Conservation (phyloP, 2,113 vertebrate species). For the Formicarius rufipectus region DNA sequence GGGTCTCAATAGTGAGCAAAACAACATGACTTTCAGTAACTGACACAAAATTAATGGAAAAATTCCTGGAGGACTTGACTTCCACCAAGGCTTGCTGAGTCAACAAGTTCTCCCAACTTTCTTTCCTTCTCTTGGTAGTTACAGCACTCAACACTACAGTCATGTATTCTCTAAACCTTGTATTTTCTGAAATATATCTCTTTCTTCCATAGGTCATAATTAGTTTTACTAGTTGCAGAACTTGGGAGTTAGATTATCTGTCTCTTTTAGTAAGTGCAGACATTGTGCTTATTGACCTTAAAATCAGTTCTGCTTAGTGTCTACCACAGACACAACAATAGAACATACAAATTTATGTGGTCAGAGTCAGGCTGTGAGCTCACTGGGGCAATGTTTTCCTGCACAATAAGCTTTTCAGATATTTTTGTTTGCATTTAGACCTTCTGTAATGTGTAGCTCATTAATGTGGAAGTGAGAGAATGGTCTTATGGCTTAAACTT, state of each 20-base stretch:
- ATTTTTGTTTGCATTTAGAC: constrained; percentile 15
- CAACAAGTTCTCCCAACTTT: neutral
- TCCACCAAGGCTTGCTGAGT: neutral
- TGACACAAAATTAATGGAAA: neutral
- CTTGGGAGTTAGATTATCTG: neutral
- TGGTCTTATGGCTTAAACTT: neutral
- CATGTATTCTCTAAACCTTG: neutral
- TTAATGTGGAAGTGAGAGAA: neutral
- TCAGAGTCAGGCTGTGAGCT: neutral
- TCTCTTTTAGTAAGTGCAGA: neutral
- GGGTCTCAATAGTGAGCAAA: neutral
- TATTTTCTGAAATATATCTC: neutral
- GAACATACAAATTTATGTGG: neutral
- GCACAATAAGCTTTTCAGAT: constrained; percentile 15
- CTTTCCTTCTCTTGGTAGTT: neutral
- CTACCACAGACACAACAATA: neutral
- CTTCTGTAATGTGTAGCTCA: neutral
- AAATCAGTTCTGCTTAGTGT: neutral
- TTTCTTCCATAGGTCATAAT: neutral
- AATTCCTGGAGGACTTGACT: neutral
- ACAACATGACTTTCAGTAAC: neutral
- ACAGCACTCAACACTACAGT: neutral
- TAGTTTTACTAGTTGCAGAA: neutral
- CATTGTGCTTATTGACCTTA: neutral
- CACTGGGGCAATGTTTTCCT: neutral